A percentile compares a stretch with the other conserved stretches of the same genome.
Evolutionary conservation across 2,113 vertebrate species (phyloP).

Genomic region (Atlantisia rogersi): DNA sequence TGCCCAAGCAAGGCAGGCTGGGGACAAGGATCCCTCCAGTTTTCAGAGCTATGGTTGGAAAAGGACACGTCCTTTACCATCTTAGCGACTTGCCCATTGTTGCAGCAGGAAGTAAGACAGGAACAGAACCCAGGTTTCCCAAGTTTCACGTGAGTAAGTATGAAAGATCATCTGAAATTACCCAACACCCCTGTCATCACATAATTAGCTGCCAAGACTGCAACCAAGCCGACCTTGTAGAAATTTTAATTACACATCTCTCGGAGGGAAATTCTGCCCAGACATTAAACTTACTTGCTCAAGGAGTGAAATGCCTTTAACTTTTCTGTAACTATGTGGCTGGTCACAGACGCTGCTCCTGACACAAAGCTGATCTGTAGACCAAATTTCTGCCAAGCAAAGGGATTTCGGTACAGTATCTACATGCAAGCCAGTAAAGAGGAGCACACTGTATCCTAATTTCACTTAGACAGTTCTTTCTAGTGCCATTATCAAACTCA

Average conservation of each 20-base stretch:
- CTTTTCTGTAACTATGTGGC: neutral
- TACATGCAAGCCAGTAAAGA: neutral
- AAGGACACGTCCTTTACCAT: neutral
- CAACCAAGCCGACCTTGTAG: neutral
- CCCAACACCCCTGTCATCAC: neutral
- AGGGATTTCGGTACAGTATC: neutral
- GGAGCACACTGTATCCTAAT: neutral
- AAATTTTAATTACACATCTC: neutral
- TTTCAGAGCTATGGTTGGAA: neutral
- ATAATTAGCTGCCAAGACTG: neutral
- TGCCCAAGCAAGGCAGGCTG: neutral
- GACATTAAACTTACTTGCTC: neutral
- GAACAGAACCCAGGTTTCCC: neutral
- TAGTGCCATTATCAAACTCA: conserved; percentile 1
- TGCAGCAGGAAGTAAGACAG: neutral
- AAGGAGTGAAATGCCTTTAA: neutral
- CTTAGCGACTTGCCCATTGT: neutral
- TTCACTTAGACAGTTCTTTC: conserved; percentile 6
- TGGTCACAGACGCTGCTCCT: neutral
- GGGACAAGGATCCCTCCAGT: neutral
- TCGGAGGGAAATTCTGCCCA: neutral
- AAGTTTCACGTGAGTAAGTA: neutral
- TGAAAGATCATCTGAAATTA: neutral
- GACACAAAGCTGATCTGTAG: neutral
- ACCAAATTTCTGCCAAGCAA: neutral